These are phyloP conservation scores for Leptodactylus fallax DNA, from an alignment of 2,797 vertebrate species.

Conservation along the genomic window DNA sequence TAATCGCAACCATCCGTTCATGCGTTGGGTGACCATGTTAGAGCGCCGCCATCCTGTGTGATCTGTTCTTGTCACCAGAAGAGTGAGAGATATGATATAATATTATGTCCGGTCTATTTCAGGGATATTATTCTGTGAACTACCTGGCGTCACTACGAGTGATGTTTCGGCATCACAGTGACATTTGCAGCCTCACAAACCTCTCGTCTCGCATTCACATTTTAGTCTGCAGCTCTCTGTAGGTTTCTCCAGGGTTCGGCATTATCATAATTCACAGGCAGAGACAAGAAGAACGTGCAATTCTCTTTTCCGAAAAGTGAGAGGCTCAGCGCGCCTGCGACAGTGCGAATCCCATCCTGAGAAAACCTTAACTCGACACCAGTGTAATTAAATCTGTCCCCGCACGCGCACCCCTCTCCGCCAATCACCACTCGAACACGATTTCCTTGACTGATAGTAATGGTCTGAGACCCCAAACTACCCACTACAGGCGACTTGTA, in stretches of 20 bases:
- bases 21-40: too few species aligned
- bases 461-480: slow-evolving; percentile 53
- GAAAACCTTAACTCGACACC: slow-evolving; percentile 37
- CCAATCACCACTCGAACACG: slow-evolving; percentile 11
- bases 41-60: too few species aligned
- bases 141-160: too few species aligned
- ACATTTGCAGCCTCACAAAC: neutral
- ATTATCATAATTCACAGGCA: slow-evolving; percentile 37
- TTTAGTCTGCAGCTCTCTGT: neutral
- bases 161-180: neutral
- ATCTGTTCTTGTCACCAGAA: too few species aligned
- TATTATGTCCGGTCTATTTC: too few species aligned
- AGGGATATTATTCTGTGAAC: too few species aligned
- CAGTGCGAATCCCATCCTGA: slow-evolving; percentile 32
- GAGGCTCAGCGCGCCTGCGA: slow-evolving; percentile 24
- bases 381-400: slow-evolving; percentile 49
- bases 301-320: slow-evolving; percentile 27
- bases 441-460: slow-evolving; percentile 54
- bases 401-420: neutral
- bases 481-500: slow-evolving; percentile 29
- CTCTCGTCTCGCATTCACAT: neutral
- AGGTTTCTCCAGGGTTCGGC: neutral
- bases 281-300: neutral
- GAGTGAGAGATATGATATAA: too few species aligned
- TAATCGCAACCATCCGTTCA: too few species aligned